Evolutionary conservation across 2,888 invertebrate genomes (phyloP).

Genomic region (Aleiodes leptofemur): DNA sequence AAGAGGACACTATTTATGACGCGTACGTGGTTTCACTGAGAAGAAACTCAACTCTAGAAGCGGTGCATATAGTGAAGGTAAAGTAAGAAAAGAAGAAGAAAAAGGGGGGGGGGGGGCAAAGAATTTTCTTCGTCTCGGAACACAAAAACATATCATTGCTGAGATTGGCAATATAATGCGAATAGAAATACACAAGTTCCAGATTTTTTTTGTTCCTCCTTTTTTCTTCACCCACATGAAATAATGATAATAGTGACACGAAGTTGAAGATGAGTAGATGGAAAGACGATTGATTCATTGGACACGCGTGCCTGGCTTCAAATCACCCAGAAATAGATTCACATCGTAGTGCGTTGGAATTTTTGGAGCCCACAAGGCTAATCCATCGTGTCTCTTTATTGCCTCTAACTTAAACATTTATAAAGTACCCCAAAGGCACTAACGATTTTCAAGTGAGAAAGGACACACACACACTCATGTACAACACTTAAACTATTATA

Average conservation of each 20-base stretch:
- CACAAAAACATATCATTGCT: neutral
- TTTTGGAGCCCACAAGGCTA: constrained; percentile 67
- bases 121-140: neutral
- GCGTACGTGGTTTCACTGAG: constrained; percentile 69
- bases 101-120: neutral
- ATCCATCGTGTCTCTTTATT: constrained; percentile 74
- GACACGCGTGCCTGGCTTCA: constrained; percentile 74
- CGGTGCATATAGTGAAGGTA: neutral
- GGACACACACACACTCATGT: constrained; percentile 45
- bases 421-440: constrained; percentile 42
- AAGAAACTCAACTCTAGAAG: constrained; percentile 3
- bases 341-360: constrained; percentile 65
- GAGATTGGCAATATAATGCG: constrained; percentile 22
- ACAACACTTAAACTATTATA: constrained; percentile 65
- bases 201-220: neutral
- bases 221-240: neutral
- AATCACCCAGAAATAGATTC: constrained; percentile 75
- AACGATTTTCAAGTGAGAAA: constrained; percentile 8
- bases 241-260: neutral
- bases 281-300: constrained; percentile 73
- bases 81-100: neutral
- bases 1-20: constrained; percentile 71
- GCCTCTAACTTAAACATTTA: constrained; percentile 61
- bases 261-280: constrained; percentile 12
- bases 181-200: neutral